Percentiles rank a stretch among this genome's conserved stretches.
phyloP scores from a whole-genome alignment of 2,113 vertebrate genomes.

The Burhinus bistriatus region DNA sequence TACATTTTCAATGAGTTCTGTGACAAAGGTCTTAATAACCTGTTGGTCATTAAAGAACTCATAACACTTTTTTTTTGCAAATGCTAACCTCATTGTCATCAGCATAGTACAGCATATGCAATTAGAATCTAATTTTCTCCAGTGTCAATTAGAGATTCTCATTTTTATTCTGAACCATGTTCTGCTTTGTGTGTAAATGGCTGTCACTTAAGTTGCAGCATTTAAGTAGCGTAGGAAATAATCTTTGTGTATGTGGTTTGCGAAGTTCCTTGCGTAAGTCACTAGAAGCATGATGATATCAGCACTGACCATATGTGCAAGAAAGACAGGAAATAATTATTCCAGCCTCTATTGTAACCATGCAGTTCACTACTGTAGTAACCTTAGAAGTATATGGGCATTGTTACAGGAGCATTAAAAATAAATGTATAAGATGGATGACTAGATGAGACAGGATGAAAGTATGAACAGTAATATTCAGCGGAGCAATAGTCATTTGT shows the following conservation, averaged over 20 bases:
- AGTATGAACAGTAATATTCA: not conserved
- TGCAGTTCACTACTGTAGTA: not conserved
- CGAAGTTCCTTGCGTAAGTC: not conserved
- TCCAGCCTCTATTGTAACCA: not conserved
- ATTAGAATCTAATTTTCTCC: slow-evolving; percentile 20
- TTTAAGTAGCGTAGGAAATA: not conserved
- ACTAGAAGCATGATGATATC: not conserved
- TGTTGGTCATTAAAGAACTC: slow-evolving; percentile 17
- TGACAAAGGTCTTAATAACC: slow-evolving; percentile 7
- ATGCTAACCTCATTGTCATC: not conserved
- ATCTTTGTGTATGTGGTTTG: not conserved
- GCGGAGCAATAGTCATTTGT: not conserved
- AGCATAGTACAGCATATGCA: slow-evolving; percentile 13
- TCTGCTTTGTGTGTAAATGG: not conserved
- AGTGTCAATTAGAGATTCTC: not conserved
- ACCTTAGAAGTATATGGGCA: not conserved
- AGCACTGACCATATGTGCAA: not conserved
- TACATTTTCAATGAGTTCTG: not conserved
- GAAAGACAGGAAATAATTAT: not conserved
- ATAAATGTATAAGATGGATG: not conserved
- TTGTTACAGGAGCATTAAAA: not conserved
- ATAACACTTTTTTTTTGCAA: not conserved
- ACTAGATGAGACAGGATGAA: not conserved
- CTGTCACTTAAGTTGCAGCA: not conserved
- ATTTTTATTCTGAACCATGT: not conserved